Base-by-base conservation (phyloP, 2,888 invertebrate genomes). In the Neelides folsomi region DNA sequence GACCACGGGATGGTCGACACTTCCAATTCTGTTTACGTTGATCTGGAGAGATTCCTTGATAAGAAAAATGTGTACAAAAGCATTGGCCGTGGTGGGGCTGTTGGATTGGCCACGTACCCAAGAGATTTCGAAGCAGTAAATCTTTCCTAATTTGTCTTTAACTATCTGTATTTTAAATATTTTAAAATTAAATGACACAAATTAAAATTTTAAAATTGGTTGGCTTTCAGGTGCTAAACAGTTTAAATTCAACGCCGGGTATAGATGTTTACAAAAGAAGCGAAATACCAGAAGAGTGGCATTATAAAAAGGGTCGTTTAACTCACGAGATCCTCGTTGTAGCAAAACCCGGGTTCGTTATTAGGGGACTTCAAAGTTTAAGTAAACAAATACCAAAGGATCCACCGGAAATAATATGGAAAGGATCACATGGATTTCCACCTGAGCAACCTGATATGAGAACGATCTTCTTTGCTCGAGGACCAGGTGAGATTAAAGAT, bases 231-330 rank as follows among this genome's bases (percentile, higher is more conserved):
- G 63, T 66, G 6, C 65, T 63, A 46, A 43, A 59, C 15, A 50
- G 53, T 12, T 54, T 65, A 49, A 60, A 57, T 45, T 55, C 52
- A 20, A 60, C 64, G 45, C 55, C 60, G 12, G 65, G 64, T 7
- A 60, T 66, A 46, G 55, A 59, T 45, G 69, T 69, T 9, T 72
- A 69, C 60, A 65, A 62, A 42, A 69, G 68, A 52, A 65, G 68
- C 45, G 69, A 73, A 12, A 68, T 73, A 41, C 73, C 73, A 1
- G 69, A 67, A 2, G 59, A 63, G 13, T 72, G 67, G 61, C 72
- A 73, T 62, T 72, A 71, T 64, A 66, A 66, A 48, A 66, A 72
- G 53, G 68, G 70, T 55, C 58, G 67, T 20, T 62, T 73, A 35
- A 67, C 72, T 16, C 66, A 68, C 51, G 70, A 71, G 6, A 67